Conservation (phyloP, 2,113 vertebrate species). For the Syrrhaptes paradoxus region DNA sequence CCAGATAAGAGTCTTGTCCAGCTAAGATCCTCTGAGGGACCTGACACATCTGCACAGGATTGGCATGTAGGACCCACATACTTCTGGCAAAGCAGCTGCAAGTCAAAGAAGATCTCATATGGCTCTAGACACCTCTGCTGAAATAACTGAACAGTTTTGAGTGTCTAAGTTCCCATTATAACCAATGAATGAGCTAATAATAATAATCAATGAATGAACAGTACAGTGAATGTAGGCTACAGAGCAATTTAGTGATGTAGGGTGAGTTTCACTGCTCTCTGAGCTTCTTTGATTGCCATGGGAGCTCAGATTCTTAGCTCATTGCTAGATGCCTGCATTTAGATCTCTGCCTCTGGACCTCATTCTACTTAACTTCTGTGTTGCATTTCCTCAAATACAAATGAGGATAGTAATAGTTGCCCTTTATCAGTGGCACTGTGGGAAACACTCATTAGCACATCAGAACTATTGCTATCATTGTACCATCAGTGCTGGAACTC, state of each 20-base stretch:
- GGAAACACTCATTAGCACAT: background rate
- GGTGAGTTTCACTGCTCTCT: background rate
- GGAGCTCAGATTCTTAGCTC: background rate
- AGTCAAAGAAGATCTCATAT: background rate
- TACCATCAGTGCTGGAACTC: background rate
- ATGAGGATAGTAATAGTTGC: background rate
- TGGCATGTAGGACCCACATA: background rate
- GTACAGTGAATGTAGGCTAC: background rate
- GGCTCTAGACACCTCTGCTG: background rate
- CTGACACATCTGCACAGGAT: background rate
- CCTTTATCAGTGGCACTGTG: background rate
- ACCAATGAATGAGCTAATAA: background rate
- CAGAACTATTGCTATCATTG: background rate
- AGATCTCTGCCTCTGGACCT: background rate
- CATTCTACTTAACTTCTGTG: background rate
- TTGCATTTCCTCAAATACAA: background rate
- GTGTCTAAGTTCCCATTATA: background rate
- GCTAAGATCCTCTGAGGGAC: background rate
- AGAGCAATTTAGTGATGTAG: background rate
- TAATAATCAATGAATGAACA: background rate
- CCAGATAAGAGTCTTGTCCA: background rate
- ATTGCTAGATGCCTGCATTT: background rate
- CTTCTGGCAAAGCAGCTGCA: background rate
- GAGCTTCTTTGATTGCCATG: background rate
- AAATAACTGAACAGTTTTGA: background rate